Evolutionary conservation across 2,113 vertebrate species (phyloP).

Genomic region (Pangasianodon hypophthalmus): DNA sequence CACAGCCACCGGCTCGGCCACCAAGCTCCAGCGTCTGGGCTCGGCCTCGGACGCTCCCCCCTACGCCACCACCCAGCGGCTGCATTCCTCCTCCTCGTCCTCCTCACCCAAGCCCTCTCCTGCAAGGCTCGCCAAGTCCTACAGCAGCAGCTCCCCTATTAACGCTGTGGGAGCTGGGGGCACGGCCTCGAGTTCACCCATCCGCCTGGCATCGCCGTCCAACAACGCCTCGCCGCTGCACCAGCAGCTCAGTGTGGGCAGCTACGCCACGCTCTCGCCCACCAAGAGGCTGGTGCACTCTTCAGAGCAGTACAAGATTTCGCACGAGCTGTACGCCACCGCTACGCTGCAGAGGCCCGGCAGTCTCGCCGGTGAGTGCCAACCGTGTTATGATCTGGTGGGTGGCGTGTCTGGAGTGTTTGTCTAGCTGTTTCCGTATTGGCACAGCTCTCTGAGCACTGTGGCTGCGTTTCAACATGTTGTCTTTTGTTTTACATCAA

Average conservation of each 20-base stretch:
- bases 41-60: slow-evolving; percentile 81
- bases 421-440: slow-evolving; percentile 9
- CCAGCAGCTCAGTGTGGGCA: slow-evolving; percentile 86
- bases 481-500: slow-evolving; percentile 8
- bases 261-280: slow-evolving; percentile 95
- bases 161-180: slow-evolving; percentile 81
- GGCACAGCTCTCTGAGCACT: neutral
- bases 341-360: slow-evolving; percentile 94
- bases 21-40: slow-evolving; percentile 89
- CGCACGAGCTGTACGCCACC: slow-evolving; percentile 92
- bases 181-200: slow-evolving; percentile 78
- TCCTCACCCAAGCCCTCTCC: slow-evolving; percentile 93
- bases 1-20: slow-evolving; percentile 80
- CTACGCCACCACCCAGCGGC: slow-evolving; percentile 83
- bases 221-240: slow-evolving; percentile 82
- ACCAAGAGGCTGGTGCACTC: slow-evolving; percentile 92
- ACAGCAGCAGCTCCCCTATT: slow-evolving; percentile 90
- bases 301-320: slow-evolving; percentile 94
- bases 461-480: neutral
- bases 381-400: slow-evolving; percentile 21
- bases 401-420: slow-evolving; percentile 24
- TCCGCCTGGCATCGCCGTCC: slow-evolving; percentile 87
- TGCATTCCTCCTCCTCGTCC: slow-evolving; percentile 79
- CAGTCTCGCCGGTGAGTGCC: slow-evolving; percentile 87
- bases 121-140: slow-evolving; percentile 91